Evolutionary conservation across 2,797 vertebrate species (phyloP).

Genomic region (Poeciliopsis turneri): DNA sequence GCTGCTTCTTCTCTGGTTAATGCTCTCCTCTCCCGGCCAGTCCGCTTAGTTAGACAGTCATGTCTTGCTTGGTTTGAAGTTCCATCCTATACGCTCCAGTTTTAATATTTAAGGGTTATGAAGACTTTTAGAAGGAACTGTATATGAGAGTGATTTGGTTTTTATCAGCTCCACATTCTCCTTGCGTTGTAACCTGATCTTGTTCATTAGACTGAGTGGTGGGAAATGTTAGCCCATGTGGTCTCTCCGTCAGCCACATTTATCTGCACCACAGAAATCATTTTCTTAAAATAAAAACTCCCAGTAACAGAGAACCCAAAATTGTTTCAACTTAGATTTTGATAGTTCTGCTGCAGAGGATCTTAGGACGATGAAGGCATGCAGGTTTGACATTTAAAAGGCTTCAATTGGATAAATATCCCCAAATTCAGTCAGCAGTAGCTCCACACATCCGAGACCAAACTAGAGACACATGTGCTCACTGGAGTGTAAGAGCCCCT

Average conservation of each 20-base stretch:
- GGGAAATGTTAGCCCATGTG: not conserved
- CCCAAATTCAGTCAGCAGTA: not conserved
- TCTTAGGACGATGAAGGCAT: not conserved
- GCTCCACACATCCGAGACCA: not conserved
- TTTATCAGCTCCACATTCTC: not conserved
- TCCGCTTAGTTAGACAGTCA: not conserved
- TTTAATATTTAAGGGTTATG: not conserved
- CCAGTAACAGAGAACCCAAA: not conserved
- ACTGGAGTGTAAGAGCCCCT: not conserved
- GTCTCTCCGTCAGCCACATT: not conserved
- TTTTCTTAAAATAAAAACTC: not conserved
- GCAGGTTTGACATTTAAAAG: not conserved
- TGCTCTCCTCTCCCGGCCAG: not conserved
- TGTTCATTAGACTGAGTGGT: not conserved
- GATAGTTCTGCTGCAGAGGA: not conserved
- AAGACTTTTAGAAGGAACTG: not conserved
- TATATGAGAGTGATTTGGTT: not conserved
- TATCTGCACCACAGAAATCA: not conserved
- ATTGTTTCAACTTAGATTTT: not conserved
- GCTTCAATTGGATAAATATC: not conserved
- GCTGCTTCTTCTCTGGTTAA: not conserved
- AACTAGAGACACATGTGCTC: not conserved
- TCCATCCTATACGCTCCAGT: not conserved
- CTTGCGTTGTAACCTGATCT: not conserved
- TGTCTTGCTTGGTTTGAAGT: not conserved